These are phyloP conservation scores for Sarcophaga rosellei DNA, from an alignment of 2,888 invertebrate species.

Conservation along the genomic window DNA sequence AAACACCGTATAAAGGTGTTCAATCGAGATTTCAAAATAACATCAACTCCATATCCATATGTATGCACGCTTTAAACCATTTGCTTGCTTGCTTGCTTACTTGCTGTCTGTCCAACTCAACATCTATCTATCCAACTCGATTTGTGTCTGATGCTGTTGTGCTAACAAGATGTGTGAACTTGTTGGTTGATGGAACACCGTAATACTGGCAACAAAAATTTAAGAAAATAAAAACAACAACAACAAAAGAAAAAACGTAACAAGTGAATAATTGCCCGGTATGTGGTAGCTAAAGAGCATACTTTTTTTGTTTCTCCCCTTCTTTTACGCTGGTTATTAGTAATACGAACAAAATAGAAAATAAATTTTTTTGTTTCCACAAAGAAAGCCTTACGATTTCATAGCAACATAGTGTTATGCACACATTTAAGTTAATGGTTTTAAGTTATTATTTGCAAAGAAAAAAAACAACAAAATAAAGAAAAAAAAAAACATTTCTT, in stretches of 20 bases:
- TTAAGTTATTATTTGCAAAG: neutral
- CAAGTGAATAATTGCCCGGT: conserved; percentile 71
- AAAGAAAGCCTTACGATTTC: conserved; percentile 34
- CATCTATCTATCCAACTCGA: conserved; percentile 13
- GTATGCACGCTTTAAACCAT: neutral
- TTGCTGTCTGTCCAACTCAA: neutral
- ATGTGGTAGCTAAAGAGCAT: conserved; percentile 64
- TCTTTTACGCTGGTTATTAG: conserved; percentile 4
- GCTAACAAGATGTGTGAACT: conserved; percentile 72
- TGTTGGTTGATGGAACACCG: conserved; percentile 63
- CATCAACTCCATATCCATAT: conserved; percentile 17
- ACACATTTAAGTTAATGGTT: neutral
- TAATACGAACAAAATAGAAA: conserved; percentile 20
- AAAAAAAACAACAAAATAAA: neutral
- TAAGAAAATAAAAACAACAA: conserved; percentile 11
- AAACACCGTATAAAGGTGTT: conserved; percentile 52
- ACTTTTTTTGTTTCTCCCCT: conserved; percentile 15
- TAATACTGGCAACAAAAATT: neutral
- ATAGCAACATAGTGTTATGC: neutral
- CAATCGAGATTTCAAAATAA: conserved; percentile 57
- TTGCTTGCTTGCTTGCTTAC: neutral
- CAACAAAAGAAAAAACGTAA: conserved; percentile 46
- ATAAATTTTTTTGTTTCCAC: neutral
- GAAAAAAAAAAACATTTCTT: neutral
- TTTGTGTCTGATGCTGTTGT: conserved; percentile 43